Evolutionary conservation across 2,797 vertebrate species (phyloP).

Genomic region (Lutra lutra): DNA sequence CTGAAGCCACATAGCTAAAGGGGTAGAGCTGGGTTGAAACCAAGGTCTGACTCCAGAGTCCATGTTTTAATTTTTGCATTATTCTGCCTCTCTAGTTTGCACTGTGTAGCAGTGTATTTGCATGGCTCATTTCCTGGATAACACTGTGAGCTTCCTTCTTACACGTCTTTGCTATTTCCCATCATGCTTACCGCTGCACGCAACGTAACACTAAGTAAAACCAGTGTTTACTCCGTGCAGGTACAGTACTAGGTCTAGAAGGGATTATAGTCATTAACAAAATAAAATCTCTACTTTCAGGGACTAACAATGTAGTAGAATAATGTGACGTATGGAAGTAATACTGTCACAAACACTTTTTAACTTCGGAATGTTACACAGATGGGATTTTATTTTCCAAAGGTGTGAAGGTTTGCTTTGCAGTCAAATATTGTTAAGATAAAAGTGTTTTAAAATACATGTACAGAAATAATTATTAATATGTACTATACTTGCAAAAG

Average conservation of each 20-base stretch:
- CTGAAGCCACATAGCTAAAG: not conserved
- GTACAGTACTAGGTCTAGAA: not conserved
- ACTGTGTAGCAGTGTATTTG: not conserved
- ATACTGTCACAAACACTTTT: not conserved
- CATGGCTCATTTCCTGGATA: not conserved
- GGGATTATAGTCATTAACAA: not conserved
- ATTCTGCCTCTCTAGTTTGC: not conserved
- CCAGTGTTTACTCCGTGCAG: not conserved
- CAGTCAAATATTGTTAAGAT: constrained; percentile 34
- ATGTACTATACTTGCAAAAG: constrained; percentile 17
- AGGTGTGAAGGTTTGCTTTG: constrained; percentile 1
- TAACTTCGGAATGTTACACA: not conserved
- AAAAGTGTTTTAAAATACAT: constrained; percentile 29
- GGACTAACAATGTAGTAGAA: not conserved
- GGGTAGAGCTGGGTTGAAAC: not conserved
- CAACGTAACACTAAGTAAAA: not conserved
- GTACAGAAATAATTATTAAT: constrained; percentile 18
- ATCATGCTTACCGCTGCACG: not conserved
- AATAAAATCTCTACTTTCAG: not conserved
- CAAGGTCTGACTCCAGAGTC: not conserved
- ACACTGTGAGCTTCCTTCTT: not conserved
- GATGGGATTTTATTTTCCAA: not conserved
- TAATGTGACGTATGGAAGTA: not conserved
- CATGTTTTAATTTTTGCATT: not conserved
- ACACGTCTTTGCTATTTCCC: not conserved